A percentile compares a stretch with the other conserved stretches of the same genome.
These are phyloP conservation scores for Neotoxoptera formosana DNA, from an alignment of 1,140 invertebrate genomes.

Conservation along the genomic window DNA sequence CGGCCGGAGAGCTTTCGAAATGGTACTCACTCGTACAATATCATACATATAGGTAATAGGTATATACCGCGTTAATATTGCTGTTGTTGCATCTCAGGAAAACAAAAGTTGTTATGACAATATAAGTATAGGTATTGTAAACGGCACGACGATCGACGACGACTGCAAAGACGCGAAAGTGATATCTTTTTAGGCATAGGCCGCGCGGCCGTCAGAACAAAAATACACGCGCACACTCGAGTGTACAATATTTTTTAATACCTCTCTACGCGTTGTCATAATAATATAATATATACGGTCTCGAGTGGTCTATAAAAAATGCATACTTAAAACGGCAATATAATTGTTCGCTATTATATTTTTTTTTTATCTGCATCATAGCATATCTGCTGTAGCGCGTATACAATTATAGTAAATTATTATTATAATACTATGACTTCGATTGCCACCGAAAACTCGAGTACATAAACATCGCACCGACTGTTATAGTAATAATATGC, in stretches of 20 bases:
- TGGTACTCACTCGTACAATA: too few species aligned
- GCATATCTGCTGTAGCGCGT: neutral
- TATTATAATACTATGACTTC: neutral
- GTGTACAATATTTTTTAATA: neutral
- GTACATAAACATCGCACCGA: neutral
- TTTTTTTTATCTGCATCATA: neutral
- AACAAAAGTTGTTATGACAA: neutral
- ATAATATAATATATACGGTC: too few species aligned
- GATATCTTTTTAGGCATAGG: neutral
- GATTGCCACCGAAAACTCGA: conserved; percentile 29
- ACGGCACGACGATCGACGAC: neutral
- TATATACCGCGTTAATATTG: too few species aligned
- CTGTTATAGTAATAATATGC: too few species aligned
- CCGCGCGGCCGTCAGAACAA: neutral
- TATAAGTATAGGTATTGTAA: neutral
- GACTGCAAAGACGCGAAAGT: neutral
- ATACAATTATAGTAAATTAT: neutral
- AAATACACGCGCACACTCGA: neutral
- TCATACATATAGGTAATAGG: too few species aligned
- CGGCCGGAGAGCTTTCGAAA: too few species aligned
- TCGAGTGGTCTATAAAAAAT: conserved; percentile 15
- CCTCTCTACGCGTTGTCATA: neutral
- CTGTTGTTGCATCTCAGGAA: neutral
- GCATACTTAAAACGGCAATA: neutral
- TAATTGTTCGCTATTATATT: neutral